Evolutionary conservation across 2,797 vertebrate species (phyloP).

Genomic region (Acanthiza pusilla): DNA sequence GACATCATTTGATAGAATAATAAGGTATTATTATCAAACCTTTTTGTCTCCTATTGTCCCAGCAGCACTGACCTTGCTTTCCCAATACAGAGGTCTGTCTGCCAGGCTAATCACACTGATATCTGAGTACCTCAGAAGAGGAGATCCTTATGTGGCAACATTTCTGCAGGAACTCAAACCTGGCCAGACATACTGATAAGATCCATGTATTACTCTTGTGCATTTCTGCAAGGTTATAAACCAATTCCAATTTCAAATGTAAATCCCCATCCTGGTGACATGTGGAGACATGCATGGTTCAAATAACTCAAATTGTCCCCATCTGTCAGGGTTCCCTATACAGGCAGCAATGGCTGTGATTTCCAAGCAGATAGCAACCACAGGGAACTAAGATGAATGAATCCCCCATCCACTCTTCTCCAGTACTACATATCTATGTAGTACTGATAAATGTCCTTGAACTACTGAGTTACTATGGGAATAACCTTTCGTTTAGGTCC

Average conservation of each 20-base stretch:
- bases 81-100: not conserved
- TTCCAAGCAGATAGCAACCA: not conserved
- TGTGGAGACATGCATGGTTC: not conserved
- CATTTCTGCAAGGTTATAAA: constrained; percentile 17
- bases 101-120: not conserved
- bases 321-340: not conserved
- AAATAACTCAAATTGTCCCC: not conserved
- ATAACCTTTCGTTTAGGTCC: not conserved
- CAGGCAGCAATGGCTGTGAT: not conserved
- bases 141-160: not conserved
- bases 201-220: not conserved
- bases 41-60: not conserved
- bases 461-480: not conserved
- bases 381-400: not conserved
- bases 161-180: not conserved
- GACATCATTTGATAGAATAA: constrained; percentile 30
- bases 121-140: constrained; percentile 9
- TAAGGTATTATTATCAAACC: constrained; percentile 33
- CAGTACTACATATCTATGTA: no score
- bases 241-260: not conserved
- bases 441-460: not conserved
- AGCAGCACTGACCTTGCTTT: not conserved
- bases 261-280: not conserved
- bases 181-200: not conserved
- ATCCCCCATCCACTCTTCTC: not conserved